Percentiles rank a stretch among this genome's conserved stretches.
Evolutionary conservation across 2,113 vertebrate species (phyloP).

Genomic region (Furnarius figulus): DNA sequence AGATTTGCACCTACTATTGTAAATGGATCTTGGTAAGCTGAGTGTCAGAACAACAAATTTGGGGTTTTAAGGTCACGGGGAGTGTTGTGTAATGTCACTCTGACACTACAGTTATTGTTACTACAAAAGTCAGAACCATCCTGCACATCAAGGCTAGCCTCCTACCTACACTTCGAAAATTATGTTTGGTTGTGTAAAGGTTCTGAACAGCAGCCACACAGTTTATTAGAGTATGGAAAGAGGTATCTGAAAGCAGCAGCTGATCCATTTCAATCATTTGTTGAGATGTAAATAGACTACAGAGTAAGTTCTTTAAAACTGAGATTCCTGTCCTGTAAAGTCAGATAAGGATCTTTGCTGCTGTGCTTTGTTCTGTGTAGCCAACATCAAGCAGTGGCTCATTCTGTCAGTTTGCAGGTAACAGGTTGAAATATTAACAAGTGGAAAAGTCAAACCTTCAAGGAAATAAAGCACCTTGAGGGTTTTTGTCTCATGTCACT

Average conservation of each 20-base stretch:
- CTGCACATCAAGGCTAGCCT: neutral
- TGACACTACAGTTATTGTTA: neutral
- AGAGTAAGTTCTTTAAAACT: neutral
- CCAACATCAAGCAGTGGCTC: neutral
- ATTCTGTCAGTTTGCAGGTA: neutral
- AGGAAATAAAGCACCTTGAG: neutral
- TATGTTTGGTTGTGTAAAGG: neutral
- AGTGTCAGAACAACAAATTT: neutral
- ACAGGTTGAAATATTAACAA: neutral
- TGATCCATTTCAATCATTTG: neutral
- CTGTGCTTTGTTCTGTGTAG: neutral
- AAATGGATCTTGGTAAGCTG: neutral
- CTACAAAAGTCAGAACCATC: neutral
- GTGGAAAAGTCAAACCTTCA: neutral
- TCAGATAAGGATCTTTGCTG: neutral
- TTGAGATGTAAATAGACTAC: neutral
- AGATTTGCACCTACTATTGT: neutral
- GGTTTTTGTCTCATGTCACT: neutral
- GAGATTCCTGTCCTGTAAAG: rapidly evolving
- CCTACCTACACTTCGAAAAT: neutral
- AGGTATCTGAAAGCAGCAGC: neutral
- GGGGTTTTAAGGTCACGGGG: neutral
- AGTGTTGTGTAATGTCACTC: neutral
- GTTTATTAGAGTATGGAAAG: neutral
- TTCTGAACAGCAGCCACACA: neutral